Conservation (phyloP, 1,140 invertebrate genomes). For the Dolichoris vasculosae region DNA sequence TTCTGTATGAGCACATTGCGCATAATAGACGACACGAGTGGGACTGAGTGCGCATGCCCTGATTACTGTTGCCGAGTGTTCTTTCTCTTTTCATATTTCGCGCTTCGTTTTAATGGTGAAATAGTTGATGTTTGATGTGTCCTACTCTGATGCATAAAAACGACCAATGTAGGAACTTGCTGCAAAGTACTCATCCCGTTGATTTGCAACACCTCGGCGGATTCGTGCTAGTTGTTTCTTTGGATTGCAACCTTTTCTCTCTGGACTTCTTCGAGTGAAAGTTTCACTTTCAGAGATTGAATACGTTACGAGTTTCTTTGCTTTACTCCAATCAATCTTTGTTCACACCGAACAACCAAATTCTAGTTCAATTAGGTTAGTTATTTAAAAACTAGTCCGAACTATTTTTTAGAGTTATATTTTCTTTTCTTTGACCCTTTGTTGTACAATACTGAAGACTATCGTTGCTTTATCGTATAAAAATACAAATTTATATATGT, state of each 20-base stretch:
- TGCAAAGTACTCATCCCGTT: background rate
- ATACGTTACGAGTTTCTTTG: background rate
- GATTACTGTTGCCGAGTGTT: conserved; percentile 21
- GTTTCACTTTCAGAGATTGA: background rate
- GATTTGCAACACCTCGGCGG: background rate
- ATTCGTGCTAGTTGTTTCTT: background rate
- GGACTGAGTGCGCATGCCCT: conserved; percentile 2
- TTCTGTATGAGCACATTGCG: background rate
- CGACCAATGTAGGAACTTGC: background rate
- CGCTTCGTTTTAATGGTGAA: background rate
- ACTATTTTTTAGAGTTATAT: too few relatives aligned
- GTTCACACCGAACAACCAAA: background rate
- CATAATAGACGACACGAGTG: background rate
- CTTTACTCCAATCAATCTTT: background rate
- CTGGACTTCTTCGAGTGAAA: background rate
- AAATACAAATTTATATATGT: too few relatives aligned
- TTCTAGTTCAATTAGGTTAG: background rate
- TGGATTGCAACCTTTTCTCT: background rate
- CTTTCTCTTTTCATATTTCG: conserved; percentile 29
- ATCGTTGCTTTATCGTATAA: too few relatives aligned
- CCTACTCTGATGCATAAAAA: background rate
- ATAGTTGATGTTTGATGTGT: background rate
- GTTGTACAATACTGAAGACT: too few relatives aligned
- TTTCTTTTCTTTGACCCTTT: too few relatives aligned
- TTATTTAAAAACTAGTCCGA: too few relatives aligned